Percentiles rank a stretch among this genome's conserved stretches.
Evolutionary conservation across 2,113 vertebrate genomes (phyloP).

Genomic region (Antechinus flavipes): DNA sequence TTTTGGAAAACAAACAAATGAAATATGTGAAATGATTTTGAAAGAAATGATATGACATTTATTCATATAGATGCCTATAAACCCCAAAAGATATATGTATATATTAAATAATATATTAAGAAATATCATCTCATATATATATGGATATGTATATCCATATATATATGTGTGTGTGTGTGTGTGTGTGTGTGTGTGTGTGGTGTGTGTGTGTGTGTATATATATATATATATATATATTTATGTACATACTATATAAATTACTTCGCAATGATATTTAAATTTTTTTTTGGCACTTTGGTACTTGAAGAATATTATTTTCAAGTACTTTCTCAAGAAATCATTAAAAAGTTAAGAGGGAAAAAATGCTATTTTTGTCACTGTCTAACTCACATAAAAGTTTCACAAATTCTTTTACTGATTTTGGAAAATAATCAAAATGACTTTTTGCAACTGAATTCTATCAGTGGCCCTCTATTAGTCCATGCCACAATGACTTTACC

Average conservation of each 20-base stretch:
- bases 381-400: conserved; percentile 66
- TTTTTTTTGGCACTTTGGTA: conserved; percentile 67
- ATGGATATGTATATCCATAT: neutral
- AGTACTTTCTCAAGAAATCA: conserved; percentile 77
- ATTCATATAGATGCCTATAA: neutral
- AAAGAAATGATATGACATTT: neutral
- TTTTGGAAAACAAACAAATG: conserved; percentile 21
- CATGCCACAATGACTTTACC: neutral
- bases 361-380: conserved; percentile 76
- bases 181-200: too few species aligned
- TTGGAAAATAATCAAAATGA: conserved; percentile 72
- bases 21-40: neutral
- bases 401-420: conserved; percentile 65
- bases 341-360: conserved; percentile 73
- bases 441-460: conserved; percentile 46
- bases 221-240: too few species aligned
- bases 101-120: neutral
- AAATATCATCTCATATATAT: neutral
- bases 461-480: neutral
- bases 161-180: too few species aligned
- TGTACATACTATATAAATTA: neutral
- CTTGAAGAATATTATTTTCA: conserved; percentile 76
- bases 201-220: too few species aligned
- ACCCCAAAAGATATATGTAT: neutral
- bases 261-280: conserved; percentile 52